Percentiles rank a stretch among this genome's conserved stretches.
Conservation (phyloP, 1,140 invertebrate species). For the Pseudobourletiella spinata region DNA sequence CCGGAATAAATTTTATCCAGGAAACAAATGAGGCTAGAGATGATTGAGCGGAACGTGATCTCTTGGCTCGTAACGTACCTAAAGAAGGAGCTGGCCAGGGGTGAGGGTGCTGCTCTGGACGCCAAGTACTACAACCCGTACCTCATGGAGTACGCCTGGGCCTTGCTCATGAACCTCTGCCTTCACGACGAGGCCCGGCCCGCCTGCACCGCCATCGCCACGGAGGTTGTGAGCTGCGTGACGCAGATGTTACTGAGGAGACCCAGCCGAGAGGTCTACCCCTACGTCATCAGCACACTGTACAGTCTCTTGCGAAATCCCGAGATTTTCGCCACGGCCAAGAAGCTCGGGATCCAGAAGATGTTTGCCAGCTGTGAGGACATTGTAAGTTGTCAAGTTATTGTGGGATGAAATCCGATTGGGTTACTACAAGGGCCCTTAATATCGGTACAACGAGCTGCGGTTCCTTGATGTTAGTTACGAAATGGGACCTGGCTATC, state of each 20-base stretch:
- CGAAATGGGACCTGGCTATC: too few relatives aligned
- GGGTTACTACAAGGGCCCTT: too few relatives aligned
- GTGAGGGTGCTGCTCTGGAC: not conserved
- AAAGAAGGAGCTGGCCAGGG: conserved; percentile 39
- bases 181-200: conserved; percentile 47
- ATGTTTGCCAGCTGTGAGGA: conserved; percentile 1
- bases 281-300: conserved; percentile 33
- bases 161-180: conserved; percentile 59
- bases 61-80: conserved; percentile 54
- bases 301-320: conserved; percentile 31
- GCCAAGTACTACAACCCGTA: conserved; percentile 45
- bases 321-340: conserved; percentile 26
- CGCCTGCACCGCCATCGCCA: conserved; percentile 6
- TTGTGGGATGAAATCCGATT: too few relatives aligned
- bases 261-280: conserved; percentile 22
- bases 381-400: conserved; percentile 1
- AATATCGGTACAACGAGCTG: too few relatives aligned
- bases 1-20: conserved; percentile 38
- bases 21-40: conserved; percentile 49
- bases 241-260: conserved; percentile 18
- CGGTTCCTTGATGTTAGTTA: too few relatives aligned
- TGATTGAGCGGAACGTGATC: conserved; percentile 54
- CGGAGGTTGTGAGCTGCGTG: conserved; percentile 19
- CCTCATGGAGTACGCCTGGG: conserved; percentile 53
- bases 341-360: conserved; percentile 17